Evolutionary conservation across 2,888 invertebrate genomes (phyloP).

Genomic region (Parnassius apollo): DNA sequence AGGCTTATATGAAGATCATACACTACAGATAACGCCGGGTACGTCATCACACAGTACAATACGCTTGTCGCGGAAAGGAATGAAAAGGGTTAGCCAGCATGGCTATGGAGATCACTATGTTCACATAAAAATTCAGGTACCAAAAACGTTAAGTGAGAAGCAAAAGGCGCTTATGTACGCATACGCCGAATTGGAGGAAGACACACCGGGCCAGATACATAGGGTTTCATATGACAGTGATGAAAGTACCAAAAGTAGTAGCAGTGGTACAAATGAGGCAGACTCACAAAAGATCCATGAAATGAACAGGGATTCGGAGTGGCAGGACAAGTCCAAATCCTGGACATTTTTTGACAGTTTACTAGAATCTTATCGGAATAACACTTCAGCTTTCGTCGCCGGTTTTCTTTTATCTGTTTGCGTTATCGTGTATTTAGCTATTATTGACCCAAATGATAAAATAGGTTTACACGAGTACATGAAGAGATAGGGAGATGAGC

Average conservation of each 20-base stretch:
- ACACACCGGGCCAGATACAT: slow-evolving; percentile 95
- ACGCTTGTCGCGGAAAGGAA: slow-evolving; percentile 92
- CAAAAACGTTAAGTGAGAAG: slow-evolving; percentile 87
- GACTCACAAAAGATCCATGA: slow-evolving; percentile 55
- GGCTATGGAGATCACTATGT: slow-evolving; percentile 99
- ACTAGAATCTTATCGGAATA: slow-evolving; percentile 48
- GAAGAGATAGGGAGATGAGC: slow-evolving; percentile 28
- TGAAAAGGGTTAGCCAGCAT: slow-evolving; percentile 93
- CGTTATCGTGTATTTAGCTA: slow-evolving; percentile 1
- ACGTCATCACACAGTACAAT: slow-evolving; percentile 96
- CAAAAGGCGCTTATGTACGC: slow-evolving; percentile 93
- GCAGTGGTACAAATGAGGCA: slow-evolving; percentile 42
- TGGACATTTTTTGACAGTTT: slow-evolving; percentile 62
- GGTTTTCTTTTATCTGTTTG: slow-evolving; percentile 53
- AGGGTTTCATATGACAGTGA: slow-evolving; percentile 90
- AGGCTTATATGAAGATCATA: slow-evolving; percentile 97
- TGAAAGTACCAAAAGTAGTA: slow-evolving; percentile 67
- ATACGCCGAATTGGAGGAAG: slow-evolving; percentile 94
- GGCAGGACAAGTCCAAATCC: slow-evolving; percentile 41
- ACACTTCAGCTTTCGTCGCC: slow-evolving; percentile 46
- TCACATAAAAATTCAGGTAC: slow-evolving; percentile 92
- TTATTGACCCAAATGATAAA: slow-evolving; percentile 43
- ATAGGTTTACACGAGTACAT: slow-evolving; percentile 39
- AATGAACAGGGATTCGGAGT: slow-evolving; percentile 59
- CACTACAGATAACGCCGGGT: slow-evolving; percentile 92